These are phyloP conservation scores for Sinotaia quadrata DNA, from an alignment of 2,888 invertebrate species.

Conservation along the genomic window DNA sequence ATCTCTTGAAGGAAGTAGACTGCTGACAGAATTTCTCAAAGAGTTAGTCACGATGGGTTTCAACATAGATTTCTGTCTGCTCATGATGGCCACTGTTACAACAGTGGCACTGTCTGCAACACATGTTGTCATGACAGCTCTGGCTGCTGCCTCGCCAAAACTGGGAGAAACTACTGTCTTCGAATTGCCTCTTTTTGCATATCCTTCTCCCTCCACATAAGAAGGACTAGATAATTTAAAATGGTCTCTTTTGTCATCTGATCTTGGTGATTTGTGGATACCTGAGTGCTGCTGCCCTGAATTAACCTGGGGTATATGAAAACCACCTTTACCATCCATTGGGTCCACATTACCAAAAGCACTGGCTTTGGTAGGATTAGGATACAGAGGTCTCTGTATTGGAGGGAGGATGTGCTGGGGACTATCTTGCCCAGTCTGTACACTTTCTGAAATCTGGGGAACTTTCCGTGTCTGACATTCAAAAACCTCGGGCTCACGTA, in stretches of 20 bases:
- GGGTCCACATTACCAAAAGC: constrained; percentile 6
- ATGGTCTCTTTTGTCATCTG: not conserved
- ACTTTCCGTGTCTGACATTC: constrained; percentile 14
- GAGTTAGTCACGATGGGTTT: constrained; percentile 10
- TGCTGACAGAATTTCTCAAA: not conserved
- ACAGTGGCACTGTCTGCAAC: constrained; percentile 54
- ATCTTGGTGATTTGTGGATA: not conserved
- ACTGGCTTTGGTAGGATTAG: too few relatives aligned
- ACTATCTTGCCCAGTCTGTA: constrained; percentile 7
- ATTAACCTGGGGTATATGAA: not conserved
- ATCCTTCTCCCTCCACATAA: constrained; percentile 19
- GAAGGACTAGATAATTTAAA: not conserved
- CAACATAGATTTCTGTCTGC: constrained; percentile 28
- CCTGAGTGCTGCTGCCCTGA: too few relatives aligned
- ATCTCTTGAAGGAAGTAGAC: not conserved
- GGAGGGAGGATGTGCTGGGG: not conserved
- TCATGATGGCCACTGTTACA: constrained; percentile 58
- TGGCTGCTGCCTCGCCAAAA: constrained; percentile 55
- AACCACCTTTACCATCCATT: constrained; percentile 19
- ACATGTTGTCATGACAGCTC: constrained; percentile 58
- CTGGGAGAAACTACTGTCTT: constrained; percentile 54
- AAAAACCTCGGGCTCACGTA: constrained; percentile 23
- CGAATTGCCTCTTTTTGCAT: constrained; percentile 30
- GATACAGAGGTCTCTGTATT: too few relatives aligned
- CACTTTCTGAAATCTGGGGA: constrained; percentile 12